phyloP scores from a whole-genome alignment of 2,113 vertebrate genomes.

The Hippocampus mohnikei region DNA sequence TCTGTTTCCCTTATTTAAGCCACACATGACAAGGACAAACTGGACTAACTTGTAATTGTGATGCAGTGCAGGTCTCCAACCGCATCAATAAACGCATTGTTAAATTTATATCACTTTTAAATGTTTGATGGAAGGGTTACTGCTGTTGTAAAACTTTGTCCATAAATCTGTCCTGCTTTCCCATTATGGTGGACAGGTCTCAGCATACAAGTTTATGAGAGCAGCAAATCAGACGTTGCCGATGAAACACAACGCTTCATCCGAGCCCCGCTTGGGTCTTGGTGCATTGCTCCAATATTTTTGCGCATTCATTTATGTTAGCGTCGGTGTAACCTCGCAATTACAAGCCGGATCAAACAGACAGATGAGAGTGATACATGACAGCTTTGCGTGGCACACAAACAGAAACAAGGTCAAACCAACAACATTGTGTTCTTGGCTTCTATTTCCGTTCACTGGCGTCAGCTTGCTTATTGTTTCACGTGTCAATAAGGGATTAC shows the following conservation, averaged over 20 bases:
- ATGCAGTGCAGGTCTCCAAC: not conserved
- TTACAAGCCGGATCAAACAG: not conserved
- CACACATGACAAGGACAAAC: not conserved
- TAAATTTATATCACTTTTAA: constrained; percentile 4
- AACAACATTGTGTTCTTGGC: constrained; percentile 38
- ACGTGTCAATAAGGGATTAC: constrained; percentile 51
- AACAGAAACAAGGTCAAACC: constrained; percentile 12
- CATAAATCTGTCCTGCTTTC: not conserved
- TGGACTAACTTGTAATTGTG: not conserved
- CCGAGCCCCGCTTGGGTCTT: not conserved
- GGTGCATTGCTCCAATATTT: not conserved
- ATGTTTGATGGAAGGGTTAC: not conserved
- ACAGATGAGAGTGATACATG: not conserved
- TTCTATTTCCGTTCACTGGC: constrained; percentile 39
- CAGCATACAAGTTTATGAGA: not conserved
- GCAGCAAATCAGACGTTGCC: not conserved
- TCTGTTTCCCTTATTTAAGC: not conserved
- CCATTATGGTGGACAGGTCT: not conserved
- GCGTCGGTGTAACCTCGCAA: not conserved
- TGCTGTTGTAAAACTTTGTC: not conserved
- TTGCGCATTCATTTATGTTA: not conserved
- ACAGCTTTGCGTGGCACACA: not conserved
- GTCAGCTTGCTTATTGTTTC: constrained; percentile 59
- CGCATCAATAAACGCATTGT: not conserved
- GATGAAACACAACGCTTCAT: not conserved